Evolutionary conservation across 2,113 vertebrate species (phyloP).

Genomic region (Acinonyx jubatus): DNA sequence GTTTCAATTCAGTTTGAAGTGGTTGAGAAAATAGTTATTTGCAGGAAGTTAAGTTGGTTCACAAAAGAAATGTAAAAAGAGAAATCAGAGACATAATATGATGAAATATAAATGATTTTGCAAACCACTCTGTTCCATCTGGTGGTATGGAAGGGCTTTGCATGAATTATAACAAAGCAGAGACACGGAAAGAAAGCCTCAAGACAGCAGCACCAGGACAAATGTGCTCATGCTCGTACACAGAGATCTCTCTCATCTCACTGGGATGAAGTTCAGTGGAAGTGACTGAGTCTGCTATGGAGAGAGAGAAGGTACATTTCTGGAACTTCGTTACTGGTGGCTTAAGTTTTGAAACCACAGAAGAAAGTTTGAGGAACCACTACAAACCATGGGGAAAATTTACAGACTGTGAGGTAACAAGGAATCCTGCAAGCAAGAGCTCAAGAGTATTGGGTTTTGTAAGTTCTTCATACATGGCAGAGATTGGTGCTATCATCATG

Average conservation of each 20-base stretch:
- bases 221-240: background rate
- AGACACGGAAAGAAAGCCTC: background rate
- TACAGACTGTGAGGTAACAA: conserved; percentile 79
- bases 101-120: background rate
- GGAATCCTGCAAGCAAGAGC: conserved; percentile 85
- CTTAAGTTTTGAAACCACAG: conserved; percentile 87
- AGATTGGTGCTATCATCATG: conserved; percentile 35
- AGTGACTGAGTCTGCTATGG: conserved; percentile 45
- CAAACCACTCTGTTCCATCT: background rate
- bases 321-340: conserved; percentile 86
- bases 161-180: background rate
- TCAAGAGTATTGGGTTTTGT: conserved; percentile 84
- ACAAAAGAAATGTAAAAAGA: background rate
- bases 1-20: background rate
- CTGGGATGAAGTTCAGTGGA: background rate
- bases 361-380: conserved; percentile 85
- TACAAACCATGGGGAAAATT: conserved; percentile 85
- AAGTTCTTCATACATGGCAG: background rate
- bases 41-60: background rate
- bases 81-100: background rate
- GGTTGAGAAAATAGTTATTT: background rate
- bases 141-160: background rate
- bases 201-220: background rate
- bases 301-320: conserved; percentile 87
- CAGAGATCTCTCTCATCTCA: background rate